Evolutionary conservation across 2,888 invertebrate genomes (phyloP).

Genomic region (Orchesellides sinensis): DNA sequence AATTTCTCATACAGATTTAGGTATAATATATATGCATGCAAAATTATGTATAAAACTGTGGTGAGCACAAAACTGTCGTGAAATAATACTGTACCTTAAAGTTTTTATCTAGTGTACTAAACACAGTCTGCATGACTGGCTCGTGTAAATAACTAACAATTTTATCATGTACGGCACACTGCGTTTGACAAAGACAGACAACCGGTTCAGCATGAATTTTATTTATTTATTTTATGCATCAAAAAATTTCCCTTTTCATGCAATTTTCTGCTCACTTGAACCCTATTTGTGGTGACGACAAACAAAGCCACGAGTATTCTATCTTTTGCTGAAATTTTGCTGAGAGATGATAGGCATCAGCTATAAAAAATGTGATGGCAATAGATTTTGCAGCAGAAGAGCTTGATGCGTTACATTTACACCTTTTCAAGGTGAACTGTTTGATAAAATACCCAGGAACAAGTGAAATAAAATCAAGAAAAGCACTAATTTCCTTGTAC

Average conservation of each 20-base stretch:
- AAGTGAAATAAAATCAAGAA: not conserved
- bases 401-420: not conserved
- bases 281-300: not conserved
- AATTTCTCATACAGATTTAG: slow-evolving; percentile 16
- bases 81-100: too few species aligned
- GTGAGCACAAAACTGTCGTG: too few species aligned
- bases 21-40: too few species aligned
- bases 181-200: slow-evolving; percentile 20
- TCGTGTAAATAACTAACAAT: not conserved
- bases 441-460: slow-evolving; percentile 41
- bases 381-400: not conserved
- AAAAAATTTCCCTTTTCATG: slow-evolving; percentile 42
- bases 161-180: too few species aligned
- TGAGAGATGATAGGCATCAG: slow-evolving; percentile 1
- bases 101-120: too few species aligned
- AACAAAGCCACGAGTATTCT: not conserved
- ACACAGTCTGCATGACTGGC: not conserved
- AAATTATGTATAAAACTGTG: too few species aligned
- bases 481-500: slow-evolving; percentile 18
- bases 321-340: not conserved
- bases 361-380: not conserved
- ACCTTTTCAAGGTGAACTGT: slow-evolving; percentile 15
- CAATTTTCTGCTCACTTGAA: slow-evolving; percentile 21
- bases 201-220: slow-evolving; percentile 39
- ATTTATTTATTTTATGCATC: slow-evolving; percentile 22